phyloP scores from a whole-genome alignment of 2,888 invertebrate species.

The Bedellia somnulentella region DNA sequence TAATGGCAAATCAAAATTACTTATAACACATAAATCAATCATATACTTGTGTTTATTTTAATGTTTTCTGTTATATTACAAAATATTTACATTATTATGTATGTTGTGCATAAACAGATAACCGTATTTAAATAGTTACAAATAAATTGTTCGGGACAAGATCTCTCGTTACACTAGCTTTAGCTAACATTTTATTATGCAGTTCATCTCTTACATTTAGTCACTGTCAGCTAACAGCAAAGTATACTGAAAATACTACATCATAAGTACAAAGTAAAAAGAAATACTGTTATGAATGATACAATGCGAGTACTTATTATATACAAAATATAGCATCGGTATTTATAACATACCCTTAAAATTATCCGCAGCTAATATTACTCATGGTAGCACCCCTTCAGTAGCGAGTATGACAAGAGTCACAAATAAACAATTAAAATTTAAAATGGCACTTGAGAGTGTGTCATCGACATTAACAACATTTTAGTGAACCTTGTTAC shows the following conservation, averaged over 20 bases:
- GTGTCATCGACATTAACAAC: constrained; percentile 56
- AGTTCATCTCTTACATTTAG: constrained; percentile 54
- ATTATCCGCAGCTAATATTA: constrained; percentile 59
- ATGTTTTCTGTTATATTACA: constrained; percentile 58
- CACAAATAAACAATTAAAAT: constrained; percentile 58
- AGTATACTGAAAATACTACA: constrained; percentile 55
- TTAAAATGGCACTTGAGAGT: constrained; percentile 57
- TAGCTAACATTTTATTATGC: constrained; percentile 58
- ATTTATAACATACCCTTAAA: constrained; percentile 52
- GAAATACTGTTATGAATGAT: constrained; percentile 52
- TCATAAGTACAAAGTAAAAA: constrained; percentile 57
- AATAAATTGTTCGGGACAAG: constrained; percentile 50
- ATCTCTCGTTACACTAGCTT: constrained; percentile 52
- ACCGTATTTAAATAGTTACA: constrained; percentile 62
- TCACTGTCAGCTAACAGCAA: constrained; percentile 54
- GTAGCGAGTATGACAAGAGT: constrained; percentile 64
- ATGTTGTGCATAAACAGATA: constrained; percentile 64
- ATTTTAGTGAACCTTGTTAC: constrained; percentile 57
- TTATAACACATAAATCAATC: constrained; percentile 55
- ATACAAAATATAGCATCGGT: constrained; percentile 59
- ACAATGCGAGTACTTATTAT: constrained; percentile 49
- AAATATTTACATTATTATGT: constrained; percentile 64
- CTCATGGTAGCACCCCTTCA: constrained; percentile 63
- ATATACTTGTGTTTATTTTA: constrained; percentile 64
- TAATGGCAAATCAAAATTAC: constrained; percentile 61